Evolutionary conservation across 2,797 vertebrate genomes (phyloP), one percentile per base, ranked within the genome.

Genomic region (Odontamblyopus lacepedii): DNA sequence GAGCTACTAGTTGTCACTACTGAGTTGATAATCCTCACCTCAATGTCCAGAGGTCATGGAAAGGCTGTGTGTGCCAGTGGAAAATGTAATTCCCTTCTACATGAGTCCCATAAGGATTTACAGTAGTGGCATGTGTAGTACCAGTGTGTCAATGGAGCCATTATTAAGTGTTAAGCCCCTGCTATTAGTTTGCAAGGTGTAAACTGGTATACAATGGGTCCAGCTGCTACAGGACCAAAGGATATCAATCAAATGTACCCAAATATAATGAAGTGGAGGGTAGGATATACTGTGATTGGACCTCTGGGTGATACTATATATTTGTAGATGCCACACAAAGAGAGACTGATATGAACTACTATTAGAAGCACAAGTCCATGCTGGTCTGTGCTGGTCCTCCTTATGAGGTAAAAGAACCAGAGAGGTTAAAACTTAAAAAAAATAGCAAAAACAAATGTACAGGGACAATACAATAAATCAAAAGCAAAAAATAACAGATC

Each of bases 51-150:
- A 87, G 79, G 76, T 80, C 83, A 85, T 82, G 35, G 68, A 85
- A 80, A 87, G 80, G 63, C 82, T 74, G 75, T 78, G 76, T 15
- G 63, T 64, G 83, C 70, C 83, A 85, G 74, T 89, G 87, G 91
- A 92, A 93, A 91, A 88, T 91, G 88, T 83, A 71, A 78, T 78
- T 85, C 76, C 80, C 70, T 63, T 77, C 78, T 75, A 75, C 83
- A 84, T 81, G 88, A 83, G 80, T 69, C 63, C 62, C 27, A 26
- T 67, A 44, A 63, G 73, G 86, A 80, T 87, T 80, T 74, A 76
- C 74, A 63, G 79, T 63, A 78, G 81, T 73, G 0, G 26, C 70
- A 68, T 76, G 79, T 76, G 69, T 81, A 67, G 68, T 11, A 9
- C 38, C 63, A 73, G 72, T 68, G 69, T 72, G 78, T 77, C 69